These are phyloP conservation scores for Poecilia gillii DNA, from an alignment of 2,797 vertebrate species.

Conservation along the genomic window DNA sequence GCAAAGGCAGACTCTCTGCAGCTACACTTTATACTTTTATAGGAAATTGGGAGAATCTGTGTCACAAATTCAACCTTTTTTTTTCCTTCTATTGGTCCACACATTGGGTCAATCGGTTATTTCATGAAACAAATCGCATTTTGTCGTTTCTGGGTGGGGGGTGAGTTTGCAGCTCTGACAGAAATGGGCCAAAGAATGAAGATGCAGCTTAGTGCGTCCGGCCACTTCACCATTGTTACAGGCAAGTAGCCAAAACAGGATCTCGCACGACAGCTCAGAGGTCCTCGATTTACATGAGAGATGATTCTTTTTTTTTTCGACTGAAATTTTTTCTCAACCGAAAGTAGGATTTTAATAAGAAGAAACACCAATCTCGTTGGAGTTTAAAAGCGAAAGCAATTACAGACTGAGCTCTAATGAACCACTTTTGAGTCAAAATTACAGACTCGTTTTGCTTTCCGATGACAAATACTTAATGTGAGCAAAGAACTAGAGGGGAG, in stretches of 20 bases:
- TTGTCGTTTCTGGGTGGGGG: neutral
- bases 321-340: neutral
- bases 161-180: neutral
- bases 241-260: neutral
- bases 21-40: conserved; percentile 29
- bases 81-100: neutral
- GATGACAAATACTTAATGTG: neutral
- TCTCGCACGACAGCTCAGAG: neutral
- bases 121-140: neutral
- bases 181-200: neutral
- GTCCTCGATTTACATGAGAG: neutral
- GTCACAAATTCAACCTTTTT: conserved; percentile 3
- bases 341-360: neutral
- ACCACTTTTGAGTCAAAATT: neutral
- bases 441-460: neutral
- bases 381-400: neutral
- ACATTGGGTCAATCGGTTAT: conserved; percentile 17
- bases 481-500: neutral
- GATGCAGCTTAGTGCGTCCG: neutral
- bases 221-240: neutral
- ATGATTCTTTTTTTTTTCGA: neutral
- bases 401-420: neutral
- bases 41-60: conserved; percentile 35
- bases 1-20: conserved; percentile 27
- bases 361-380: neutral